Evolutionary conservation across 2,797 vertebrate genomes (phyloP), one percentile per base, ranked within the genome.

Genomic region (Mastacembelus armatus): DNA sequence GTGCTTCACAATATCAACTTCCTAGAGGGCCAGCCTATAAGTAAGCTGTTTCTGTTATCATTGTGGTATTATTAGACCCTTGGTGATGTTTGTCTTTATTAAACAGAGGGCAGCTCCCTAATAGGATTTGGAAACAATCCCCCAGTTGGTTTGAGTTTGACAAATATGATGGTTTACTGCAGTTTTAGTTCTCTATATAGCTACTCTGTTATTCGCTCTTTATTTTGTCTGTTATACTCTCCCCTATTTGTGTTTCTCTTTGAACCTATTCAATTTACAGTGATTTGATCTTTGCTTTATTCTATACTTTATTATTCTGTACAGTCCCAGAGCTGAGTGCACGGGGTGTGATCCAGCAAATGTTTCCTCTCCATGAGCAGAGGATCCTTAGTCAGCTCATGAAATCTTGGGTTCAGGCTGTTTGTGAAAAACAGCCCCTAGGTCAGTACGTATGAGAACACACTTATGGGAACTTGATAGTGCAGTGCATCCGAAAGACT

Each of bases 341-440:
- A 0, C 91, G 97, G 2, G 97, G 96, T 1, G 96, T 98, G 84
- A 96, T 98, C 90, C 96, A 96, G 90, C 96, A 99, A 91, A 89
- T 97, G 22, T 98, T 98, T 87, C 97, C 97, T 0, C 93, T 99
- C 52, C 97, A 98, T 0, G 97, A 99, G 78, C 96, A 97, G 89
- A 93, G 96, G 71, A 97, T 98, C 90, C 94, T 99, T 77, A 94
- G 95, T 83, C 93, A 97, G 85, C 92, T 98, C 66, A 97, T 98
- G 96, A 97, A 96, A 91, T 97, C 96, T 1, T 99, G 97, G 97
- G 97, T 99, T 55, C 96, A 98, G 92, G 97, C 97, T 0, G 94
- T 98, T 63, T 98, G 97, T 60, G 96, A 98, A 84, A 96, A 97
- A 15, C 97, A 98, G 83, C 97, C 97, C 0, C 88, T 98, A 62